Percentiles rank a stretch among this genome's conserved stretches.
Conservation (phyloP, 1,140 invertebrate species). For the Parasteatoda tepidariorum region DNA sequence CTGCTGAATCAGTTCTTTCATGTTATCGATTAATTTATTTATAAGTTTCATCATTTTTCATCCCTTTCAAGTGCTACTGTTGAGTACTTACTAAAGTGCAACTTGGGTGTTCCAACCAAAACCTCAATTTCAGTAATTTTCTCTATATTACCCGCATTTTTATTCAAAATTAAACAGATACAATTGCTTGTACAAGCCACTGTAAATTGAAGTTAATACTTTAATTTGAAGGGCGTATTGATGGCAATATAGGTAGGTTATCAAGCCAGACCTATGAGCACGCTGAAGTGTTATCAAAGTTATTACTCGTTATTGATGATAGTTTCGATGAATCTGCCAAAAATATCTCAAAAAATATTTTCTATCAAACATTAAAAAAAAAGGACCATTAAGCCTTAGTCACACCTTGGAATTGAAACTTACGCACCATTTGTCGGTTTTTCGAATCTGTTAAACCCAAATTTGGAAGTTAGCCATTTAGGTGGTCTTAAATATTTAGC, state of each 20-base stretch:
- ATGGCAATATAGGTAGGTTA: conserved; percentile 1
- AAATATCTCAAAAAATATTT: neutral
- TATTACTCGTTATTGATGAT: neutral
- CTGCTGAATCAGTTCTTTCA: too few relatives aligned
- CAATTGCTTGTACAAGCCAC: neutral
- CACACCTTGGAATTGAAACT: conserved; percentile 35
- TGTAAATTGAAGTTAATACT: conserved; percentile 12
- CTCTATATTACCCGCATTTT: too few relatives aligned
- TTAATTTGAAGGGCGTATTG: conserved; percentile 45
- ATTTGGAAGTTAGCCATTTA: conserved; percentile 8
- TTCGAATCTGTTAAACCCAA: conserved; percentile 3
- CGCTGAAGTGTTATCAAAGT: conserved; percentile 31
- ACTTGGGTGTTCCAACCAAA: conserved; percentile 39
- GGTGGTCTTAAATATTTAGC: conserved; percentile 30
- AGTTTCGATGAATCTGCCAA: neutral
- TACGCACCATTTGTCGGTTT: neutral
- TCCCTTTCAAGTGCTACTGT: too few relatives aligned
- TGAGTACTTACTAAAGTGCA: too few relatives aligned
- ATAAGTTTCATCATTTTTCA: too few relatives aligned
- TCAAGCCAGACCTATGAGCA: neutral
- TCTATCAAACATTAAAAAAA: neutral
- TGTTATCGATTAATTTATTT: too few relatives aligned
- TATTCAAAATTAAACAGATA: neutral
- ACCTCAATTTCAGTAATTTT: too few relatives aligned
- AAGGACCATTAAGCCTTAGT: conserved; percentile 3